Evolutionary conservation across 2,797 vertebrate genomes (phyloP).

Genomic region (Sebastes glaucus): DNA sequence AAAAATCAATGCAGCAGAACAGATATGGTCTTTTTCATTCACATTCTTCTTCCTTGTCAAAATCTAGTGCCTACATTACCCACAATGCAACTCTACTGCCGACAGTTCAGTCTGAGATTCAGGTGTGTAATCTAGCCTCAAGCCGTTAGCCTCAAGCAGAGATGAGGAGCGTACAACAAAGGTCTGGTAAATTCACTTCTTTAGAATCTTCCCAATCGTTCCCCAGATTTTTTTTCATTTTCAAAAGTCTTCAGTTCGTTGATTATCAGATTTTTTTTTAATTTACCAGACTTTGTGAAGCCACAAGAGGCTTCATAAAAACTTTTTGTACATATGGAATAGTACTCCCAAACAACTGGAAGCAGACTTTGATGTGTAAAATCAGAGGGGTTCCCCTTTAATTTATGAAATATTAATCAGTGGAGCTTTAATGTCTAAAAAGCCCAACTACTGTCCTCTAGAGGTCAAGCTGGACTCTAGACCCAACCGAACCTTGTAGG

Average conservation of each 20-base stretch:
- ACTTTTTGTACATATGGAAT: neutral
- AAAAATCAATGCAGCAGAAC: too few species aligned
- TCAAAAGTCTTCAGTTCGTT: neutral
- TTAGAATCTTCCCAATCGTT: neutral
- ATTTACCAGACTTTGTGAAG: neutral
- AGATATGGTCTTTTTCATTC: too few species aligned
- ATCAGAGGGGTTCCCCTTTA: neutral
- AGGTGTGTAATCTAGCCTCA: too few species aligned
- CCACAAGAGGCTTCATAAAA: too few species aligned
- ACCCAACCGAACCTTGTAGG: neutral
- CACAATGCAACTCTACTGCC: neutral
- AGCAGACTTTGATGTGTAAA: neutral
- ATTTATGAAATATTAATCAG: neutral
- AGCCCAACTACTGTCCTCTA: too few species aligned
- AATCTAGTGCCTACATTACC: neutral
- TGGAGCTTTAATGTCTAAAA: neutral
- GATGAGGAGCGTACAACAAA: fast-evolving
- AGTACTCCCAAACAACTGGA: neutral
- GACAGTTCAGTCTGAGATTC: neutral
- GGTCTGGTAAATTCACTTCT: too few species aligned
- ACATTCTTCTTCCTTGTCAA: neutral
- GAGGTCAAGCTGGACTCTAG: neutral
- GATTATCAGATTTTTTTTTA: neutral
- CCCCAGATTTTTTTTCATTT: neutral
- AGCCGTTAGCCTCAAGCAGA: too few species aligned